Evolutionary conservation across 2,888 invertebrate species (phyloP).

Genomic region (Sphecodes monilicornis): DNA sequence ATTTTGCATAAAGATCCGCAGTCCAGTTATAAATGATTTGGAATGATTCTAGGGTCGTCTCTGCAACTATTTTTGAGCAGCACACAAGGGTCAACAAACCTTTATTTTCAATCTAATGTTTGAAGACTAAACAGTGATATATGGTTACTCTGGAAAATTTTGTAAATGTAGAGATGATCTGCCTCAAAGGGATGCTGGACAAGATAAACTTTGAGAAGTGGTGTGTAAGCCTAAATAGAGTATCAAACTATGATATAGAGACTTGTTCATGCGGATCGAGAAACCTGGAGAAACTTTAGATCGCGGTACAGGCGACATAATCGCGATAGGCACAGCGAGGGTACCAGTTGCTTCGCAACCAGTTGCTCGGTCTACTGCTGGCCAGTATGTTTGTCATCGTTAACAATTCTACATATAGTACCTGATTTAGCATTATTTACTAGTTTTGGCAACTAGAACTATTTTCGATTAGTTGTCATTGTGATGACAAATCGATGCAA

Average conservation of each 20-base stretch:
- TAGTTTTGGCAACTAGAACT: not conserved
- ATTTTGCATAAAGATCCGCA: too few relatives aligned
- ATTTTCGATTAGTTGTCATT: too few relatives aligned
- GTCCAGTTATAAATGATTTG: not conserved
- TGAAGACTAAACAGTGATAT: not conserved
- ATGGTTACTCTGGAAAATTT: not conserved
- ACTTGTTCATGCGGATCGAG: not conserved
- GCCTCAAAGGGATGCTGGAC: not conserved
- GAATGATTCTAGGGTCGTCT: not conserved
- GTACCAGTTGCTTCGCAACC: slow-evolving; percentile 80
- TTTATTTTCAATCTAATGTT: not conserved
- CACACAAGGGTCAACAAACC: not conserved
- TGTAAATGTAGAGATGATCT: not conserved
- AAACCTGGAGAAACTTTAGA: slow-evolving; percentile 1
- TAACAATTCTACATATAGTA: not conserved
- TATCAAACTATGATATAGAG: not conserved
- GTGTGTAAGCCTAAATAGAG: not conserved
- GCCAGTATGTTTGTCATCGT: slow-evolving; percentile 10
- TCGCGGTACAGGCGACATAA: slow-evolving; percentile 35
- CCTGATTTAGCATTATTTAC: not conserved
- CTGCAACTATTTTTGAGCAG: not conserved
- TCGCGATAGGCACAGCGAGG: slow-evolving; percentile 34
- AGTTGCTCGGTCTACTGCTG: slow-evolving; percentile 72
- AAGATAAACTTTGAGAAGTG: not conserved
- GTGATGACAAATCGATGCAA: too few relatives aligned